Evolutionary conservation across 64 coral and sea anemone genomes (phyloP), one percentile per base, ranked within the genome.

Genomic region (Cladopsammia gracilis): DNA sequence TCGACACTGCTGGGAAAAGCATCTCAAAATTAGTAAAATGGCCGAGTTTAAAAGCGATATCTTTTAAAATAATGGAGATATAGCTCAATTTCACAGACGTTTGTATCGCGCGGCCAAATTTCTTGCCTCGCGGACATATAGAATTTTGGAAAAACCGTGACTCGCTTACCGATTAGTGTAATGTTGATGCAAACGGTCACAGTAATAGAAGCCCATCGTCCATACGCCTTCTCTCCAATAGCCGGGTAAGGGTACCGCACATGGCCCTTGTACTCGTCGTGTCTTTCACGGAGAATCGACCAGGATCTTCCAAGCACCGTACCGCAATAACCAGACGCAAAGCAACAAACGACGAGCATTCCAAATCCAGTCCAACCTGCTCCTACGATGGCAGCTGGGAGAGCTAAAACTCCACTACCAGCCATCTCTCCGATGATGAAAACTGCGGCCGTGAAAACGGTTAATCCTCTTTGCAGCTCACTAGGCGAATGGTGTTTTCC

Each of bases 341-440:
- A 77, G 22, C 95, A 97, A 58, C 88, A 88, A 4, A 97, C 9
- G 25, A 94, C 0, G 11, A 97, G 85, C 56, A 97, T n/a, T 9
- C 53, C 74, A 25, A 97, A 19, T 7, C 95, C 95, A 0, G 87
- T 91, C 87, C 86, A 93, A 44, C 95, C 95, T 34, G 92, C 75
- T 58, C 73, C 42, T 3, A 94, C 91, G 19, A 97, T 97, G 1
- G 95, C 95, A 10, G 92, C 87, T 26, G 95, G 95, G 26, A 97
- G 56, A 7, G 95, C 95, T 51, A 97, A 90, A 0, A 97, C 91
- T 3, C 95, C 95, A 68, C 95, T 97, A n/a, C 95, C 95, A 62
- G 95, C 95, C 95, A 97, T 97, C 64, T 97, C 95, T 15, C 95
- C 95, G 48, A 91, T 94, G 16, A 97, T 90, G 80, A 97, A 97